These are phyloP conservation scores for Lepidurus apus DNA, from an alignment of 1,140 invertebrate genomes.

Conservation along the genomic window DNA sequence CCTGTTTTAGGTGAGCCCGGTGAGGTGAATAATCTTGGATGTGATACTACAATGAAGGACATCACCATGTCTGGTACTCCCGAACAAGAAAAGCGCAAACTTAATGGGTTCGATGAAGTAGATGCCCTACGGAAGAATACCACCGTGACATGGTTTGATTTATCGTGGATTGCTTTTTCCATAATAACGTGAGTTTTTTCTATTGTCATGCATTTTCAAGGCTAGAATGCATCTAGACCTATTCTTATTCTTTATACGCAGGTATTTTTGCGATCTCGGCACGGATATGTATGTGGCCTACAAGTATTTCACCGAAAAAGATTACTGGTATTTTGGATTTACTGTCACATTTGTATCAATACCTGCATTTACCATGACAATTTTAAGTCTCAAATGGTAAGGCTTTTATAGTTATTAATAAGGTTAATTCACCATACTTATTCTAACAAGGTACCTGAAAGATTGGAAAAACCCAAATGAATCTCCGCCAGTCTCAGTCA, in stretches of 20 bases:
- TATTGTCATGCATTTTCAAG: neutral
- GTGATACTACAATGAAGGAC: neutral
- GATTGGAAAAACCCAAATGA: slow-evolving; percentile 29
- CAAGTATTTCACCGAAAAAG: slow-evolving; percentile 23
- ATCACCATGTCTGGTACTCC: neutral
- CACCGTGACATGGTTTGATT: slow-evolving; percentile 26
- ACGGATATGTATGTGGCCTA: slow-evolving; percentile 32
- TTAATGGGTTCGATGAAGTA: slow-evolving; percentile 28
- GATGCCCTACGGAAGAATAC: slow-evolving; percentile 28
- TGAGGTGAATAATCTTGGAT: neutral
- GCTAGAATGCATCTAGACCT: neutral
- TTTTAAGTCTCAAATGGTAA: slow-evolving; percentile 26
- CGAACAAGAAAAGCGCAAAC: neutral
- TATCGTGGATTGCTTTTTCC: slow-evolving; percentile 28
- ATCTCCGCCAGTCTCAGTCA: slow-evolving; percentile 24
- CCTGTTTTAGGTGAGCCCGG: neutral
- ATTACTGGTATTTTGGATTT: slow-evolving; percentile 32
- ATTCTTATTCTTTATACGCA: neutral
- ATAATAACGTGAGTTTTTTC: neutral
- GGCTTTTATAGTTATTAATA: neutral
- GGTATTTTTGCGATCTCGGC: slow-evolving; percentile 27
- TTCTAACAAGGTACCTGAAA: slow-evolving; percentile 24
- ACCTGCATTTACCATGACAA: slow-evolving; percentile 29
- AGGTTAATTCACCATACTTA: neutral
- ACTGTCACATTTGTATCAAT: slow-evolving; percentile 31